Percentiles rank a stretch among this genome's conserved stretches.
Evolutionary conservation across 2,113 vertebrate species (phyloP).

Genomic region (Syrmaticus mikado): DNA sequence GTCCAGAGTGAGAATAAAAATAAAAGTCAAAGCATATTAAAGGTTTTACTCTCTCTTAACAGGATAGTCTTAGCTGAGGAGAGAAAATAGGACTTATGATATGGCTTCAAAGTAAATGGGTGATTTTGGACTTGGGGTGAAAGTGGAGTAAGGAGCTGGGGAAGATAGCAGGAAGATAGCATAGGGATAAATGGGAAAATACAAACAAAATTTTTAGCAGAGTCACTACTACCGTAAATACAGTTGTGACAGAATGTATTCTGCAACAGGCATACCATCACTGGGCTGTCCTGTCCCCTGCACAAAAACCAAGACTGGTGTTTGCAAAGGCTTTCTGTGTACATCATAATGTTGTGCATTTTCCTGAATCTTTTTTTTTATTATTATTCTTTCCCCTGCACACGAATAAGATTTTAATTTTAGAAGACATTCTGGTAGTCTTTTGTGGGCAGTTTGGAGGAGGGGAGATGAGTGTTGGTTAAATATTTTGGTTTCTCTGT

Average conservation of each 20-base stretch:
- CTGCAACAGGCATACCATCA: background rate
- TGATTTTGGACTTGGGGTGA: background rate
- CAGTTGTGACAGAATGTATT: background rate
- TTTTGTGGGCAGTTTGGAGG: background rate
- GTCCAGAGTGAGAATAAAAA: background rate
- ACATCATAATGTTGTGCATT: background rate
- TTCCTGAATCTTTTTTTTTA: background rate
- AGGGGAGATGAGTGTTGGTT: background rate
- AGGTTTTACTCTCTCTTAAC: background rate
- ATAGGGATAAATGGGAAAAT: background rate
- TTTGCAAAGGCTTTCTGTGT: background rate
- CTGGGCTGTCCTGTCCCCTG: background rate
- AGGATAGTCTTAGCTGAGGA: background rate
- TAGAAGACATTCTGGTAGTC: background rate
- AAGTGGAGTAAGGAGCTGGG: background rate
- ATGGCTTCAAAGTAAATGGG: background rate
- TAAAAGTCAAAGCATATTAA: background rate
- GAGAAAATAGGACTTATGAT: background rate
- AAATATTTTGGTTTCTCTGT: background rate
- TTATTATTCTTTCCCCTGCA: background rate
- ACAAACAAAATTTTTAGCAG: background rate
- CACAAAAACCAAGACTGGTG: fast-evolving
- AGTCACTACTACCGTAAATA: background rate
- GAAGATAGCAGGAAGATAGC: background rate
- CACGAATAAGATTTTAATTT: constrained; percentile 27